Percentiles rank a stretch among this genome's conserved stretches.
phyloP scores from a whole-genome alignment of 2,113 vertebrate species.

The Empidonax traillii region DNA sequence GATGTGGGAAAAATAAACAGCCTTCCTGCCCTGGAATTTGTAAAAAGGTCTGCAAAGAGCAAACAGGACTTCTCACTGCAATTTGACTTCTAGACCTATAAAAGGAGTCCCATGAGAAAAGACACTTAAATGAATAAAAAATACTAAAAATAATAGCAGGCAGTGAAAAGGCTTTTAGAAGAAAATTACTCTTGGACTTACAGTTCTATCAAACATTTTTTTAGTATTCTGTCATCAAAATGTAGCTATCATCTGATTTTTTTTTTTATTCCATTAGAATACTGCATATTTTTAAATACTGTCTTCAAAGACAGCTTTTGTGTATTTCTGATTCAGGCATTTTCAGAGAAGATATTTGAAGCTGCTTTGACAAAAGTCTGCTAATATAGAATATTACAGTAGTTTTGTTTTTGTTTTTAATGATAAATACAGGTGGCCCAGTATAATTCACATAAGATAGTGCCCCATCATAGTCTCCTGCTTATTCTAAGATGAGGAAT shows the following conservation, averaged over 20 bases:
- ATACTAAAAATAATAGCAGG: neutral
- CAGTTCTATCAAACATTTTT: neutral
- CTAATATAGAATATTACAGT: neutral
- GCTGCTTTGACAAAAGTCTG: neutral
- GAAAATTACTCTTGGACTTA: neutral
- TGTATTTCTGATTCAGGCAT: neutral
- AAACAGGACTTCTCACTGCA: slow-evolving; percentile 72
- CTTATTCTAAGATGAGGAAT: slow-evolving; percentile 1
- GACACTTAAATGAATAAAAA: slow-evolving; percentile 21
- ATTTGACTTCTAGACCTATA: slow-evolving; percentile 72
- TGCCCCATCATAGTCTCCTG: neutral
- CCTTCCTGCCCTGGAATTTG: slow-evolving; percentile 86
- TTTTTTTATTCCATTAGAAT: neutral
- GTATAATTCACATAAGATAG: neutral
- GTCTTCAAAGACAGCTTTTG: neutral
- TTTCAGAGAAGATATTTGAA: neutral
- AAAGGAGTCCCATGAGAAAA: slow-evolving; percentile 67
- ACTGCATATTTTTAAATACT: neutral
- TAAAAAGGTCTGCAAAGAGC: slow-evolving; percentile 82
- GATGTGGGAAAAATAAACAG: slow-evolving; percentile 99
- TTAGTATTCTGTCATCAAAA: neutral
- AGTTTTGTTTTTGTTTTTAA: neutral
- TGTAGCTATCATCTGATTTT: neutral
- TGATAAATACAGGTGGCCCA: neutral
- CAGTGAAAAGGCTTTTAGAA: neutral